phyloP scores from a whole-genome alignment of 1,140 invertebrate species.

The Lepidotrigona ventralis region DNA sequence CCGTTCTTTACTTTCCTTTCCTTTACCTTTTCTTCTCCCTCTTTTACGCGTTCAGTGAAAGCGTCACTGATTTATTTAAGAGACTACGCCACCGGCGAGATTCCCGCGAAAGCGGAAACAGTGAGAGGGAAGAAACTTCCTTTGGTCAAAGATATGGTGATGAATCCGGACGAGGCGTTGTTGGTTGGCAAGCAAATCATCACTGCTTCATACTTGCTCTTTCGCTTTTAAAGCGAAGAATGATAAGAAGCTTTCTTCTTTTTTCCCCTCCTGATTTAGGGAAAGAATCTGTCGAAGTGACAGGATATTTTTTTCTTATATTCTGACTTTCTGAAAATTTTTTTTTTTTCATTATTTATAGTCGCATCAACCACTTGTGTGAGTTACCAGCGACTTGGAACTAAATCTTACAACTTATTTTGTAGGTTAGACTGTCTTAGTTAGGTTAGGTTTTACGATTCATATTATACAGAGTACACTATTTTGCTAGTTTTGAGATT shows the following conservation, averaged over 20 bases:
- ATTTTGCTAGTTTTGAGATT: too few species aligned
- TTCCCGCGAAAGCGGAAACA: constrained; percentile 9
- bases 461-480: too few species aligned
- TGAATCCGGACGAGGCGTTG: neutral
- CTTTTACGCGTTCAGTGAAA: constrained; percentile 39
- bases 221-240: neutral
- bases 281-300: neutral
- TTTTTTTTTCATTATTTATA: too few species aligned
- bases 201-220: neutral
- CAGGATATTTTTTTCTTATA: neutral
- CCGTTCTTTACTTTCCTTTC: neutral
- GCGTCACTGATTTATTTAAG: constrained; percentile 63
- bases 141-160: neutral
- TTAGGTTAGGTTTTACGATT: too few species aligned
- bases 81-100: constrained; percentile 44
- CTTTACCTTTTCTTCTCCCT: constrained; percentile 1
- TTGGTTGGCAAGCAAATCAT: neutral
- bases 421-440: too few species aligned
- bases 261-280: neutral
- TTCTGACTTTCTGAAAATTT: neutral
- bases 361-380: too few species aligned
- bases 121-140: neutral
- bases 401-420: too few species aligned
- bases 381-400: too few species aligned
- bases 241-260: neutral